Evolutionary conservation across 1,140 invertebrate species (phyloP), one percentile per base, ranked within the genome.

Genomic region (Drosophila nigromelanica): DNA sequence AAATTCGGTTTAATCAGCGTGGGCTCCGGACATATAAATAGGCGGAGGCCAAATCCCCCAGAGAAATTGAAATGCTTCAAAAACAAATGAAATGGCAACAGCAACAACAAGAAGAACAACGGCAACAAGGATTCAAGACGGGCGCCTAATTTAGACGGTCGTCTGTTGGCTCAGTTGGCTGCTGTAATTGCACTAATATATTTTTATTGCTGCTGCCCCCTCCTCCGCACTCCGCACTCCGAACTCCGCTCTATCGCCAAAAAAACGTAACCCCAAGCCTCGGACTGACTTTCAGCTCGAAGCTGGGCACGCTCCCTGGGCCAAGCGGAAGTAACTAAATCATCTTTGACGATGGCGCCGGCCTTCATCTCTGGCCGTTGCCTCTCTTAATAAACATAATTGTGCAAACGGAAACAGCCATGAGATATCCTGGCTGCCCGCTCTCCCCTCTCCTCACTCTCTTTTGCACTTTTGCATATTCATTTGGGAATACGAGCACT

Each of bases 101-200:
- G 45, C 42, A 47, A 24, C 3, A 24, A 24, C 21, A 24, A 4
- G 2, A 24, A 24, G 1, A 24, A 4, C 1, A 24, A 59, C 30
- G 56, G 15, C 52, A 66, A 58, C 62, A 55, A 47, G 47, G 37
- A 50, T 15, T 39, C 55, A 63, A 27, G 40, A 8, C 18, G 42
- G 71, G 47, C 66, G 77, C 72, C 82, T 82, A 87, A 87, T 81
- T 87, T 73, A 87, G 73, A 83, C 47, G 48, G 54, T 76, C 42
- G 73, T 69, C 70, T 51, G 33, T 45, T 54, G 58, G 60, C 56
- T 76, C 82, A 80, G 81, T 68, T 80, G 76, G 61, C 73, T 87
- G 76, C 80, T 89, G 83, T 89, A 89, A 89, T 89, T 89, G 83
- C 83, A 89, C 85, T 89, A 89, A 89, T 89, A 89, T 89, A 89